A percentile compares a stretch with the other conserved stretches of the same genome.
phyloP scores from a whole-genome alignment of 1,140 invertebrate genomes.

The Oscheius sp. region DNA sequence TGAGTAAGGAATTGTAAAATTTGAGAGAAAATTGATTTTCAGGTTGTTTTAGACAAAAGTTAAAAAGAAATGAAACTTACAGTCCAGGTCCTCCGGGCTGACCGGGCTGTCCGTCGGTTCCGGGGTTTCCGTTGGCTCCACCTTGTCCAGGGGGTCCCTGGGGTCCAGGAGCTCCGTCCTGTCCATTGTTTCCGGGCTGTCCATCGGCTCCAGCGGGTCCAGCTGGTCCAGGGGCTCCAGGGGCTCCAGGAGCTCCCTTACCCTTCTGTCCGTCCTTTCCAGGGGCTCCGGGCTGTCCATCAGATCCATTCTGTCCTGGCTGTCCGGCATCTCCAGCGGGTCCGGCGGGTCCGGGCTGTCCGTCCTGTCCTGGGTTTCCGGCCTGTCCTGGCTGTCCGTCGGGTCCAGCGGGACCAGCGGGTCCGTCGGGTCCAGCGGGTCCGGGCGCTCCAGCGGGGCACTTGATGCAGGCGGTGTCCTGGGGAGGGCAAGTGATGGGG shows the following conservation, averaged over 20 bases:
- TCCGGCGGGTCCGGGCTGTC: slow-evolving; percentile 22
- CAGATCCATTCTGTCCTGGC: slow-evolving; percentile 29
- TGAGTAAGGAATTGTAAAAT: too few species aligned
- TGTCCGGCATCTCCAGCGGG: slow-evolving; percentile 16
- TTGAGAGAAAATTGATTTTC: too few species aligned
- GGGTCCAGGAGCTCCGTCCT: slow-evolving; percentile 8
- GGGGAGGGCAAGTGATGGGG: slow-evolving; percentile 35
- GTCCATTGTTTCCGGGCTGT: slow-evolving; percentile 18
- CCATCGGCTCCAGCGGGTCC: slow-evolving; percentile 34
- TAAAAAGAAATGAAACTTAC: background rate
- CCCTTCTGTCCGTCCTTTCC: slow-evolving; percentile 30
- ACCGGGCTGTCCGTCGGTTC: slow-evolving; percentile 11
- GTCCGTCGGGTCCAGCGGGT: slow-evolving; percentile 13
- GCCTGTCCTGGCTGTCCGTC: slow-evolving; percentile 10
- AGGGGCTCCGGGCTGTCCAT: slow-evolving; percentile 26
- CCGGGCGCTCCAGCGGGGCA: slow-evolving; percentile 9
- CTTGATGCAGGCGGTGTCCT: slow-evolving; percentile 11
- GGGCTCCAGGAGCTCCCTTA: slow-evolving; percentile 26
- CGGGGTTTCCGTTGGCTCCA: slow-evolving; percentile 2
- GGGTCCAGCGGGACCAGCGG: slow-evolving; percentile 7
- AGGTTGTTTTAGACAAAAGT: background rate
- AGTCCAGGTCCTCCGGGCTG: background rate
- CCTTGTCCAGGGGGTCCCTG: slow-evolving; percentile 5
- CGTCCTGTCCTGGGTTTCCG: slow-evolving; percentile 11
- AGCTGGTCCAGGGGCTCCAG: slow-evolving; percentile 33